Evolutionary conservation across 1,140 invertebrate genomes (phyloP).

Genomic region (Hestina assimilis): DNA sequence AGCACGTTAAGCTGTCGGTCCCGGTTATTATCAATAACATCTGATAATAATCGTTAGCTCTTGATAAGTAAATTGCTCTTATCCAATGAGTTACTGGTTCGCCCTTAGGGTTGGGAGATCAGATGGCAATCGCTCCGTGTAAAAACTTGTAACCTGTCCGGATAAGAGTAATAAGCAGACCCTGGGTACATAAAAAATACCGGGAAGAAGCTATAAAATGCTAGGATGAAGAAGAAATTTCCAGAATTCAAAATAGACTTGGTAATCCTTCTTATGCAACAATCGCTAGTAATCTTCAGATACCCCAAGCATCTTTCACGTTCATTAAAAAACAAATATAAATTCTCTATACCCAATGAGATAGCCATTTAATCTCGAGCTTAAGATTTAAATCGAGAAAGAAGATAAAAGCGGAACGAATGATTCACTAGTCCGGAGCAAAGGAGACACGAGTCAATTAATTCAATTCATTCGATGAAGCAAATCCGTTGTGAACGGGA

Average conservation of each 20-base stretch:
- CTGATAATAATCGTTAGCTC: too few species aligned
- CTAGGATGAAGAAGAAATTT: too few species aligned
- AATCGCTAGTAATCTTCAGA: neutral
- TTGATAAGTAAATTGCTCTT: too few species aligned
- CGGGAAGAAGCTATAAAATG: too few species aligned
- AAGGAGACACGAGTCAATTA: conserved; percentile 53
- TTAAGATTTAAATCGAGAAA: conserved; percentile 10
- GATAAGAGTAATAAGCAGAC: too few species aligned
- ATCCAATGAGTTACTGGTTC: too few species aligned
- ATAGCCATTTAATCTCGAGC: conserved; percentile 1
- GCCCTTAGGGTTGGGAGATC: too few species aligned
- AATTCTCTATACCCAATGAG: neutral
- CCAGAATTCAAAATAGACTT: neutral
- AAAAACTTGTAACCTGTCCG: too few species aligned
- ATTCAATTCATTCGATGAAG: conserved; percentile 54
- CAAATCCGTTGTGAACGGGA: conserved; percentile 45
- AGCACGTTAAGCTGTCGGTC: too few species aligned
- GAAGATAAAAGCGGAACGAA: conserved; percentile 21
- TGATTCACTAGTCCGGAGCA: conserved; percentile 20
- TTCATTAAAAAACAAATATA: conserved; percentile 4
- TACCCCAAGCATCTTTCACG: neutral
- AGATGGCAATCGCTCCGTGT: too few species aligned
- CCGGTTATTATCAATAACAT: too few species aligned
- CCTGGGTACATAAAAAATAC: too few species aligned
- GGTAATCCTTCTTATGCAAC: neutral